phyloP scores from a whole-genome alignment of 2,113 vertebrate species.

The Urocolius indicus region DNA sequence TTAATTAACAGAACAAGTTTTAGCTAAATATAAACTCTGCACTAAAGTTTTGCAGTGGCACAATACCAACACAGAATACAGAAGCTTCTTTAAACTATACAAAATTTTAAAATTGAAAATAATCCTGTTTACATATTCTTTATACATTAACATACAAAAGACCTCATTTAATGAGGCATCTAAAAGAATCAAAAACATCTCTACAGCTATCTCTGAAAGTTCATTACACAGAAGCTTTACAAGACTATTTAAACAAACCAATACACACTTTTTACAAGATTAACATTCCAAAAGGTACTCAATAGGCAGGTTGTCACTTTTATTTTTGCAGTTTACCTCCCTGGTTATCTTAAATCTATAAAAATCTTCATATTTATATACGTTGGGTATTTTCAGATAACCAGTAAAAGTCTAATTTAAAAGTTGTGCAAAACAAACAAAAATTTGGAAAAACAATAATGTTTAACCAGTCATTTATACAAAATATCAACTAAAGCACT shows the following conservation, averaged over 20 bases:
- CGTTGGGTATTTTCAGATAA: constrained; percentile 64
- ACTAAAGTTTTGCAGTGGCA: constrained; percentile 80
- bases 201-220: constrained; percentile 79
- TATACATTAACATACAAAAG: constrained; percentile 86
- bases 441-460: constrained; percentile 75
- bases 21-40: constrained; percentile 86
- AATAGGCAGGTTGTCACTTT: constrained; percentile 62
- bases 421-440: constrained; percentile 82
- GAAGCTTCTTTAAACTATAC: constrained; percentile 84
- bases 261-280: constrained; percentile 85
- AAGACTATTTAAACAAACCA: constrained; percentile 82
- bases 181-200: constrained; percentile 79
- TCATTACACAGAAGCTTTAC: constrained; percentile 81
- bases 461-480: constrained; percentile 69
- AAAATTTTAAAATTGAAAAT: constrained; percentile 84
- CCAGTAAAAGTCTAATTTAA: constrained; percentile 70
- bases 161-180: constrained; percentile 81
- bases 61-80: constrained; percentile 79
- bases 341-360: constrained; percentile 67
- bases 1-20: constrained; percentile 79
- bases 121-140: constrained; percentile 81
- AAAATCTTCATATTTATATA: constrained; percentile 74
- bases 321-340: constrained; percentile 59
- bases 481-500: constrained; percentile 66
- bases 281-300: constrained; percentile 70